Evolutionary conservation across 2,888 invertebrate species (phyloP).

Genomic region (Octodonta nipae): DNA sequence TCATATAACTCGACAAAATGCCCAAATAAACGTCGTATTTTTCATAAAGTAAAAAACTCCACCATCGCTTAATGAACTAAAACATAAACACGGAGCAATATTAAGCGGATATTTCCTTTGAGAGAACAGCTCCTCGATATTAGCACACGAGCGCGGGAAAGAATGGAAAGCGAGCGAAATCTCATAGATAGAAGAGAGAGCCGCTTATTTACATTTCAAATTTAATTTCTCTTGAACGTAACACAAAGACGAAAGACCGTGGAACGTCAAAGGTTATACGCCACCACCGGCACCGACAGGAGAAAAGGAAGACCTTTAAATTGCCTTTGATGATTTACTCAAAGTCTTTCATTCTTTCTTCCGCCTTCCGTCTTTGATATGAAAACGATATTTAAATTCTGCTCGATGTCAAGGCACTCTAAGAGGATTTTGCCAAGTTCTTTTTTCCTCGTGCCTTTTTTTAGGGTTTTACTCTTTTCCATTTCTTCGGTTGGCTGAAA

Average conservation of each 20-base stretch:
- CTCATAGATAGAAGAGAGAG: constrained; percentile 11
- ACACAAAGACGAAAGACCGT: constrained; percentile 11
- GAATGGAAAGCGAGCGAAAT: too few relatives aligned
- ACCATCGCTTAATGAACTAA: too few relatives aligned
- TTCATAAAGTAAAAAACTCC: too few relatives aligned
- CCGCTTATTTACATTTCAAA: constrained; percentile 18
- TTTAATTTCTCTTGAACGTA: constrained; percentile 17
- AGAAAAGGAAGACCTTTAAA: constrained; percentile 6
- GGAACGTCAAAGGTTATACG: not conserved
- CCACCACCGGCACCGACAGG: too few relatives aligned
- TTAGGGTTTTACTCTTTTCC: not conserved
- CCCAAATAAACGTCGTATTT: too few relatives aligned
- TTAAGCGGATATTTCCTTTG: too few relatives aligned
- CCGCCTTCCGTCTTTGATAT: constrained; percentile 8
- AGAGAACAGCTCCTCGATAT: too few relatives aligned
- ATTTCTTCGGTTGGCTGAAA: too few relatives aligned
- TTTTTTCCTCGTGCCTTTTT: constrained; percentile 3
- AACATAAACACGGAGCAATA: too few relatives aligned
- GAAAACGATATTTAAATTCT: constrained; percentile 7
- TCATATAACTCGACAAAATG: too few relatives aligned
- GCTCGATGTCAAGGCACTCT: too few relatives aligned
- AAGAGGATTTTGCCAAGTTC: constrained; percentile 5
- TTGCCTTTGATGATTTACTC: constrained; percentile 13
- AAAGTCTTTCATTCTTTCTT: constrained; percentile 7
- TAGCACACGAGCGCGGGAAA: too few relatives aligned